Base-by-base conservation (phyloP, 2,888 invertebrate species). In the Craniophora ligustri region DNA sequence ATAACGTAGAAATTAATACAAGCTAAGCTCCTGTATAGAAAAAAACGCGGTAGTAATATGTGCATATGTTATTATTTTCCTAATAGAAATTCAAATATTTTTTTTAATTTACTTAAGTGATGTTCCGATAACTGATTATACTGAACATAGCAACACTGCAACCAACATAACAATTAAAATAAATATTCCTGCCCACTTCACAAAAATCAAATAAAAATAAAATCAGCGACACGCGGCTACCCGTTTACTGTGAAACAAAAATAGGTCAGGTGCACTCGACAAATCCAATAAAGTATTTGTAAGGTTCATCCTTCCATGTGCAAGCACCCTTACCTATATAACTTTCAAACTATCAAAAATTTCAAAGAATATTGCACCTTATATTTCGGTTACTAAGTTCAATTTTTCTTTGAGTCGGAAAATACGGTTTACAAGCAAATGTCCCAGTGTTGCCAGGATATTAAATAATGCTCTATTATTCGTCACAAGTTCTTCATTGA, bases 221-320 rank as follows among this genome's bases (percentile, higher is more conserved):
- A 62, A 72, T 38, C 16, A 28, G 44, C 55, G 32, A 53, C 47
- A 47, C 34, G 28, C 23, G 10, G 13, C 13, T 28, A n/a, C 19
- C 7, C 48, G 44, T 34, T 57, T 42, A 44, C 8, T 14, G 4
- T 30, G 14, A 48, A 57, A 63, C 49, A 67, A 56, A 64, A 49
- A 35, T 42, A 38, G 51, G 64, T 58, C 51, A 68, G 21, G 41
- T 23, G 35, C 59, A 55, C 67, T 69, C 45, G 14, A 58, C 61
- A 41, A 65, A 67, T 69, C 73, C 70, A 64, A 72, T 75, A 72
- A n/a, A 68, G 72, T 55, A 50, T 60, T 61, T 48, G 47, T 51
- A 51, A 57, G n/a, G 47, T 48, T 49, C 47, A 54, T 53, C 57
- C 58, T 57, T 3, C 57, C 62, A 53, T 61, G 41, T 58, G 41